Percentiles rank a stretch among this genome's conserved stretches.
phyloP scores from a whole-genome alignment of 2,113 vertebrate genomes.

The Oncorhynchus mykiss region DNA sequence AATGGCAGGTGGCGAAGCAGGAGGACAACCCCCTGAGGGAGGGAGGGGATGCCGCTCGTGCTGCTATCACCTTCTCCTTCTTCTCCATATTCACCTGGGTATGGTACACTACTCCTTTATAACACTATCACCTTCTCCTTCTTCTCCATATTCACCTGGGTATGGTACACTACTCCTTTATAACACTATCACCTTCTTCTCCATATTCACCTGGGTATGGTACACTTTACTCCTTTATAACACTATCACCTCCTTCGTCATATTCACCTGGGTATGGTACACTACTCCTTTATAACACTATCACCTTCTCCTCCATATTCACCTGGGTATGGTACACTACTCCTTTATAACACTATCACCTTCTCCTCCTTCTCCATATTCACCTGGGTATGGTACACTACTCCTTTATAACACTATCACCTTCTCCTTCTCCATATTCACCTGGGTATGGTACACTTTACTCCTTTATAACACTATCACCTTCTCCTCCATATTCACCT shows the following conservation, averaged over 20 bases:
- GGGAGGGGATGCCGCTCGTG: constrained; percentile 90
- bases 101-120: constrained; percentile 45
- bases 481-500: constrained; percentile 95
- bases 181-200: no score
- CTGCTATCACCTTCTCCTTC: constrained; percentile 94
- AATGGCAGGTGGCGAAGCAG: constrained; percentile 88
- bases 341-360: constrained; percentile 3
- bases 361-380: constrained; percentile 96
- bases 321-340: constrained; percentile 83
- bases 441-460: no score
- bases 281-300: no score
- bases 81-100: constrained; percentile 99
- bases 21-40: constrained; percentile 85
- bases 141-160: no score
- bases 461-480: constrained; percentile 73
- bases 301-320: constrained; percentile 97
- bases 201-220: no score
- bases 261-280: no score
- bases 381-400: constrained; percentile 83
- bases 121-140: no score
- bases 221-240: no score
- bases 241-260: no score
- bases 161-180: no score
- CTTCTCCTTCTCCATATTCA: no score
- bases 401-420: neutral